A percentile compares a stretch with the other conserved stretches of the same genome.
phyloP scores from a whole-genome alignment of 2,888 invertebrate genomes.

The Augiades crinisus region DNA sequence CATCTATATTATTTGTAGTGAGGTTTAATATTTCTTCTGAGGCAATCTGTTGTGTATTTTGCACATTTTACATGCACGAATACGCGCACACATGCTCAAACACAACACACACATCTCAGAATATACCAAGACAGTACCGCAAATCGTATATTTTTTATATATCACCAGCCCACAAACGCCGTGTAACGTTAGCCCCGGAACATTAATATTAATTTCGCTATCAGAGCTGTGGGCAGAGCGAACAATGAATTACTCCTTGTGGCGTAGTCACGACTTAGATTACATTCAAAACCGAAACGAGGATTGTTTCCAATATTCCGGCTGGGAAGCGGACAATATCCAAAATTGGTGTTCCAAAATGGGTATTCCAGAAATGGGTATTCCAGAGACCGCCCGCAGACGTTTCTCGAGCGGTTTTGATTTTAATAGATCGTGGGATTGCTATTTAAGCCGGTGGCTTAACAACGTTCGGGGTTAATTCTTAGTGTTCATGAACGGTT shows the following conservation, averaged over 20 bases:
- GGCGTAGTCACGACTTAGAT: constrained; percentile 18
- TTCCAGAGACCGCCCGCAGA: constrained; percentile 1
- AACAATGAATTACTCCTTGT: constrained; percentile 3
- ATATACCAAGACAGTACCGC: too few relatives aligned
- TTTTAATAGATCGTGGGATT: neutral
- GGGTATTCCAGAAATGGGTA: neutral
- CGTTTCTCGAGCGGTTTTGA: neutral
- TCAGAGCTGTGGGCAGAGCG: constrained; percentile 8
- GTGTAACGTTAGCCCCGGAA: neutral
- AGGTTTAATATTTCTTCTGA: too few relatives aligned
- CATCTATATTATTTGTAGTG: too few relatives aligned
- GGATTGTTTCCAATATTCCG: constrained; percentile 18
- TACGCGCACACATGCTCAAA: too few relatives aligned
- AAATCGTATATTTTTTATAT: too few relatives aligned
- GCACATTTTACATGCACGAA: too few relatives aligned
- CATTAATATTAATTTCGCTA: constrained; percentile 11
- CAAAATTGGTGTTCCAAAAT: constrained; percentile 10
- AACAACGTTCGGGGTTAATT: too few relatives aligned
- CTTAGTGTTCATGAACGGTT: neutral
- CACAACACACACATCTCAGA: too few relatives aligned
- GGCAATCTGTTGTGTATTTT: too few relatives aligned
- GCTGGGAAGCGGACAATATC: constrained; percentile 7
- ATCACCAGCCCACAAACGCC: too few relatives aligned
- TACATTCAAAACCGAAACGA: constrained; percentile 10
- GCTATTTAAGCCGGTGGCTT: neutral